Base-by-base conservation (phyloP, 2,888 invertebrate species). In the Scaptomyza polygonia region DNA sequence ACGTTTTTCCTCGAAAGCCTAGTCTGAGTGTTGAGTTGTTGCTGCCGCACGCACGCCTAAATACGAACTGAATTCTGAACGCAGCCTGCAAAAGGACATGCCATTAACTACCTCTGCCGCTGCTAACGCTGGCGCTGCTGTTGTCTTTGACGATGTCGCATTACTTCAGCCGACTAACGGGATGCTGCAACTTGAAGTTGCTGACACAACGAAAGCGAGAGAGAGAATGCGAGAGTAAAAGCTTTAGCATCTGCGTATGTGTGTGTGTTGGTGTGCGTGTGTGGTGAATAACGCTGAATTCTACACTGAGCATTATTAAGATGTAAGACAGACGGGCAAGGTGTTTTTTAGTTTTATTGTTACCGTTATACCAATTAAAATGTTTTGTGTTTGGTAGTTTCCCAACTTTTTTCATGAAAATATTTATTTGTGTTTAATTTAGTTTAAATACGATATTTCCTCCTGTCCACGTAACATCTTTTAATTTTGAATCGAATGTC, bases 41-140 rank as follows among this genome's bases (percentile, higher is more conserved):
- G 78, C 68, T 83, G 86, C 83, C 88, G 84, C 84, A 85, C 88
- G 88, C 84, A 80, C 88, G 88, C 79, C 88, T 67, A 66, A 75
- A 83, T 67, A 65, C 88, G 86, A 85, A 85, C 84, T 85, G 75
- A 85, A 83, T 66, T 64, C 58, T 59, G 63, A 44, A 77, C 73
- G 76, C 74, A 76, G 79, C 75, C 80, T 78, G 80, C 68, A 55
- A 84, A 79, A 77, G 75, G 87, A 87, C 77, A 86, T 69, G 77
- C 70, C 65, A 44, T 64, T 34, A 36, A 68, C 53, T 27, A 40
- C 11, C 32, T 44, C 44, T 27, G 44, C 14, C 27, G 53, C 52
- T 44, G 51, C 47, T 18, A 57, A 14, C 51, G 45, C 57, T 36
- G 47, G 45, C 36, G 52, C 49, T 18, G 52, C 40, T 18, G 45